Conservation (phyloP, 1,140 invertebrate genomes). For the Megalonaias nervosa region DNA sequence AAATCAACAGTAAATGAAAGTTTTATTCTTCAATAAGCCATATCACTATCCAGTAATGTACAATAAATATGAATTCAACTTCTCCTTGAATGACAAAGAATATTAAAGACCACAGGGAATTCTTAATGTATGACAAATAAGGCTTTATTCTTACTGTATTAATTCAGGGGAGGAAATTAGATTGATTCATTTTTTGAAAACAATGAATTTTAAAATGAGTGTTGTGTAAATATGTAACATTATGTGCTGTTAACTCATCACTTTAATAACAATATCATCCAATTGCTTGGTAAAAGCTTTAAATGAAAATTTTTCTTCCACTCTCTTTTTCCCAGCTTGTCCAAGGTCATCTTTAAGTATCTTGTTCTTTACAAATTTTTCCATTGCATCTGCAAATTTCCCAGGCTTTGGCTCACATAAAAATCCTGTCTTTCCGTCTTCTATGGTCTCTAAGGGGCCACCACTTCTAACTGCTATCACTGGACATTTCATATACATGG, state of each 20-base stretch:
- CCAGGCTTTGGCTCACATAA: constrained; percentile 80
- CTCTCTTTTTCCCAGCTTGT: constrained; percentile 79
- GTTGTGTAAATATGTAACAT: too few relatives aligned
- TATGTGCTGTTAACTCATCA: neutral
- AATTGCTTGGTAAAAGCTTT: constrained; percentile 81
- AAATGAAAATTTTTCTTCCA: constrained; percentile 86
- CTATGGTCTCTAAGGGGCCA: constrained; percentile 94
- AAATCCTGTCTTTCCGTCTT: constrained; percentile 91
- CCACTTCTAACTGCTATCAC: constrained; percentile 97
- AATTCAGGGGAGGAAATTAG: too few relatives aligned
- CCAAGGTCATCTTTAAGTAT: constrained; percentile 79
- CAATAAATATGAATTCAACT: too few relatives aligned
- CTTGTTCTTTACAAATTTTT: constrained; percentile 76
- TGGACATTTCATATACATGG: constrained; percentile 94
- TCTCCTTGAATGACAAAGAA: too few relatives aligned
- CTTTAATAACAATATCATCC: constrained; percentile 74
- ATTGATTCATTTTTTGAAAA: too few relatives aligned
- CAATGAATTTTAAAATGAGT: too few relatives aligned
- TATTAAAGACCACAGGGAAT: too few relatives aligned
- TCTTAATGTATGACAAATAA: too few relatives aligned
- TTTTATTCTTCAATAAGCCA: too few relatives aligned
- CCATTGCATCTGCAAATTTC: constrained; percentile 87
- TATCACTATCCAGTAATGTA: too few relatives aligned
- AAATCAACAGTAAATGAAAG: too few relatives aligned
- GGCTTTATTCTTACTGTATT: too few relatives aligned